Evolutionary conservation across 2,113 vertebrate genomes (phyloP).

Genomic region (Entelurus aequoreus): DNA sequence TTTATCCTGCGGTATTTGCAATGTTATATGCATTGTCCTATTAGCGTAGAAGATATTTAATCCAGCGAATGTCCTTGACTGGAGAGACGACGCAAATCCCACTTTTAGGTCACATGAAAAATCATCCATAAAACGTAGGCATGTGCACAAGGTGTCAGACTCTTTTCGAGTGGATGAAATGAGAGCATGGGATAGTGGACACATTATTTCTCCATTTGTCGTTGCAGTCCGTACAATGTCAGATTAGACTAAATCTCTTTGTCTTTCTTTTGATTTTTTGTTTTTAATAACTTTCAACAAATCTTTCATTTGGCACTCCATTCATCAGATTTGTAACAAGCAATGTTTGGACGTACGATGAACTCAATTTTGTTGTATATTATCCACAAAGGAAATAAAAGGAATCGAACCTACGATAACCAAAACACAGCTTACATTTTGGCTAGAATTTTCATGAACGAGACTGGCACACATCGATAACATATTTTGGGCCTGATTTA

Average conservation of each 20-base stretch:
- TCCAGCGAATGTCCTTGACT: conserved; percentile 32
- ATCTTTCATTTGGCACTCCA: background rate
- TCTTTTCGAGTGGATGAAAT: conserved; percentile 26
- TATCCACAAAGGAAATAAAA: too few relatives aligned
- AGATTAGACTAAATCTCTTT: conserved; percentile 14
- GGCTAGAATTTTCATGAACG: too few relatives aligned
- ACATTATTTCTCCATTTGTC: conserved; percentile 18
- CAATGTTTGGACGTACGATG: too few relatives aligned
- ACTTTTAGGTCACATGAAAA: conserved; percentile 35
- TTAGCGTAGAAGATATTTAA: conserved; percentile 31
- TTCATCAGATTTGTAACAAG: too few relatives aligned
- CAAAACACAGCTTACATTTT: too few relatives aligned
- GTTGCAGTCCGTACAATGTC: conserved; percentile 25
- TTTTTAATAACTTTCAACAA: background rate
- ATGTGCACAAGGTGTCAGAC: conserved; percentile 45
- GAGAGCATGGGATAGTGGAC: conserved; percentile 39
- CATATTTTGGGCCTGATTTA: too few relatives aligned
- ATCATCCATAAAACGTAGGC: conserved; percentile 24
- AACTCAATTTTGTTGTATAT: too few relatives aligned
- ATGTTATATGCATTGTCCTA: conserved; percentile 23
- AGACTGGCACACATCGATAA: too few relatives aligned
- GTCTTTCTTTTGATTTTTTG: background rate
- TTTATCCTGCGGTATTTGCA: background rate
- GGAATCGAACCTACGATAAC: too few relatives aligned
- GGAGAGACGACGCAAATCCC: conserved; percentile 29